Evolutionary conservation across 2,113 vertebrate species (phyloP).

Genomic region (Hemicordylus capensis): DNA sequence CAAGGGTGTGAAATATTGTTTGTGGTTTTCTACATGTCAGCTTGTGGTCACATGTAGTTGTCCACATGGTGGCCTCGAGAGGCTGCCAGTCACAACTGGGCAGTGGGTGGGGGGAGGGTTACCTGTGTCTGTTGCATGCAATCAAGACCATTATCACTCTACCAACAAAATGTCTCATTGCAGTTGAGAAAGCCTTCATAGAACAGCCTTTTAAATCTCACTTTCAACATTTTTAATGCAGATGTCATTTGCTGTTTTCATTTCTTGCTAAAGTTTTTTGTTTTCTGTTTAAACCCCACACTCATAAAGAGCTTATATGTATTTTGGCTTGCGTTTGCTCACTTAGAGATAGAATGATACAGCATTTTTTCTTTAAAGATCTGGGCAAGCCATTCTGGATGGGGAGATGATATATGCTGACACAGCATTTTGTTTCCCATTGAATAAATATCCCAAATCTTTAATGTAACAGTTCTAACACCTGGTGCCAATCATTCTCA

Average conservation of each 20-base stretch:
- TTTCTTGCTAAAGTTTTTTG: neutral
- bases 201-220: neutral
- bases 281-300: neutral
- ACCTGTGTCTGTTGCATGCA: neutral
- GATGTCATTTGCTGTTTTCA: neutral
- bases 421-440: neutral
- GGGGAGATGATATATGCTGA: conserved; percentile 23
- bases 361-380: neutral
- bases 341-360: neutral
- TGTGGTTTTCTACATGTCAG: neutral
- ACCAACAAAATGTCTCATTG: neutral
- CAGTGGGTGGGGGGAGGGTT: neutral
- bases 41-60: too few relatives aligned
- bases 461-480: conserved; percentile 1
- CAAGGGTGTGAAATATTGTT: neutral
- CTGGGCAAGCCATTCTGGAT: neutral
- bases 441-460: conserved; percentile 4
- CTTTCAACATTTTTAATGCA: neutral
- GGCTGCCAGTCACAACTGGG: too few relatives aligned
- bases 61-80: too few relatives aligned
- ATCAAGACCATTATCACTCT: neutral
- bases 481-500: conserved; percentile 4
- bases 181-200: neutral
- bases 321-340: neutral
- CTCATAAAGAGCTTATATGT: neutral